Evolutionary conservation across 1,140 invertebrate genomes (phyloP).

Genomic region (Aethina tumida): DNA sequence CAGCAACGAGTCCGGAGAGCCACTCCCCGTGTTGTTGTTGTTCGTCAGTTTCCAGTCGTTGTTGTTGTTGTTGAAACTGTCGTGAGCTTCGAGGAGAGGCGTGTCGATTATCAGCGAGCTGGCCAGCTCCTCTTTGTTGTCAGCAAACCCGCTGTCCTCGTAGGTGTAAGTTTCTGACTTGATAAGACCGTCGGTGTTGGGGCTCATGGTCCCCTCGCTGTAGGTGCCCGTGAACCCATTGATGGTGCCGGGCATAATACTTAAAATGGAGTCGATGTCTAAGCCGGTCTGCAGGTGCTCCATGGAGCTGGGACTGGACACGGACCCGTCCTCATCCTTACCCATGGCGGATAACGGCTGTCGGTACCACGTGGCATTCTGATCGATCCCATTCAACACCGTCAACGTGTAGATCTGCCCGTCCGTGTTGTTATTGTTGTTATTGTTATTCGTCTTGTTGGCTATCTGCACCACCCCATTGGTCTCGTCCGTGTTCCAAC

Average conservation of each 20-base stretch:
- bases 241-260: conserved; percentile 42
- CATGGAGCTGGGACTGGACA: conserved; percentile 46
- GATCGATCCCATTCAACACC: conserved; percentile 50
- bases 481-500: conserved; percentile 57
- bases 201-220: conserved; percentile 28
- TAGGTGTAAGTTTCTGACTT: conserved; percentile 56
- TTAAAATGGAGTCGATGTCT: conserved; percentile 55
- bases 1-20: conserved; percentile 60
- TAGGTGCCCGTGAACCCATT: conserved; percentile 46
- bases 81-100: conserved; percentile 42
- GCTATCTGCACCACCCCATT: conserved; percentile 39
- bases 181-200: conserved; percentile 39
- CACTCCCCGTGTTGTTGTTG: conserved; percentile 31
- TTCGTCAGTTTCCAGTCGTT: conserved; percentile 58
- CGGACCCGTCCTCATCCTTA: conserved; percentile 45
- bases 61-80: conserved; percentile 53
- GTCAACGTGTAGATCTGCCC: conserved; percentile 55
- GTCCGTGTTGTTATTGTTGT: conserved; percentile 39
- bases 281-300: conserved; percentile 45
- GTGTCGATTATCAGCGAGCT: conserved; percentile 38
- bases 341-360: conserved; percentile 37
- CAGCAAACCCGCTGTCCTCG: conserved; percentile 58
- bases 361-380: conserved; percentile 40
- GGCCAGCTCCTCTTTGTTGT: conserved; percentile 49
- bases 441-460: conserved; percentile 39